A percentile compares a stretch with the other conserved stretches of the same genome.
Evolutionary conservation across 2,113 vertebrate genomes (phyloP).

Genomic region (Geothlypis trichas): DNA sequence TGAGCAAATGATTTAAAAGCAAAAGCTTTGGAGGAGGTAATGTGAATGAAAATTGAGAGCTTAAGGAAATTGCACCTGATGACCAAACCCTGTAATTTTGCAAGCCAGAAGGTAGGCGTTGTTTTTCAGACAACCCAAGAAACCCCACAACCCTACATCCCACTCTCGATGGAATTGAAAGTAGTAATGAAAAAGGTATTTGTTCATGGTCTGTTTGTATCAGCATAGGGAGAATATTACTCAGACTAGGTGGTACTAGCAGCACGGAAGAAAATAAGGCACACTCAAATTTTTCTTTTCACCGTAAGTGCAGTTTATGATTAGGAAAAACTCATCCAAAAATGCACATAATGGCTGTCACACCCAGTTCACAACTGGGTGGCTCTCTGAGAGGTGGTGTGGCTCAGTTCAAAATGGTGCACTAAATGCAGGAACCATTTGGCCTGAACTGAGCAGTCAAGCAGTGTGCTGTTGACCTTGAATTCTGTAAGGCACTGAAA

Average conservation of each 20-base stretch:
- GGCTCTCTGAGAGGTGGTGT: neutral
- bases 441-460: neutral
- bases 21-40: slow-evolving; percentile 1
- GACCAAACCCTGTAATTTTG: slow-evolving; percentile 34
- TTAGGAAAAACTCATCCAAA: neutral
- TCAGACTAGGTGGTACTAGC: neutral
- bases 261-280: neutral
- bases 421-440: neutral
- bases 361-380: neutral
- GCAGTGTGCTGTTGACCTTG: neutral
- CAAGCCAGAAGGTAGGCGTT: neutral
- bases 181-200: neutral
- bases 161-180: neutral
- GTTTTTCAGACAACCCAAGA: neutral
- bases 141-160: neutral
- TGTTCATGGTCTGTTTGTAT: neutral
- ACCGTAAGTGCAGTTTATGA: neutral
- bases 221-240: neutral
- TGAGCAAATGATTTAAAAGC: neutral
- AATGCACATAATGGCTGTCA: neutral
- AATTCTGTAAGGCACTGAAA: neutral
- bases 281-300: neutral
- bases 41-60: neutral
- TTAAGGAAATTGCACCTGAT: neutral
- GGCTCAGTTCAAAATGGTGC: neutral